Conservation (phyloP, 2,888 invertebrate species). For the Schizotus pectinicornis region DNA sequence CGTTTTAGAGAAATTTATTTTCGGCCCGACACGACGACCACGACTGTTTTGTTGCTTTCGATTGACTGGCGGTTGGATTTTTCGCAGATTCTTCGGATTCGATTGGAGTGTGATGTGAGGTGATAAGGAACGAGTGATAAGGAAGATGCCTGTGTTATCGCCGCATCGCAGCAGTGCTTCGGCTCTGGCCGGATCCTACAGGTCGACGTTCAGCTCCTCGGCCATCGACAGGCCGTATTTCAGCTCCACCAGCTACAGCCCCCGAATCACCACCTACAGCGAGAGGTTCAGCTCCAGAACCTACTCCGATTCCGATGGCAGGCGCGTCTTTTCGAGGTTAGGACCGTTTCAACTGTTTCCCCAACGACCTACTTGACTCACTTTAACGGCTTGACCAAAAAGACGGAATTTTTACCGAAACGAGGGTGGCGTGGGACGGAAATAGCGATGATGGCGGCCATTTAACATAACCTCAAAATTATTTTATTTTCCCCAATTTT, state of each 20-base stretch:
- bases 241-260: constrained; percentile 57
- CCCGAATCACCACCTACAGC: constrained; percentile 59
- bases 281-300: constrained; percentile 64
- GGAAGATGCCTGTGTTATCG: constrained; percentile 65
- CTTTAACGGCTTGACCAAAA: too few species aligned
- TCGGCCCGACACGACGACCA: not conserved
- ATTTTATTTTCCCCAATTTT: not conserved
- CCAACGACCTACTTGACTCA: too few species aligned
- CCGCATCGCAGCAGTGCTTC: constrained; percentile 62
- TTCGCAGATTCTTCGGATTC: constrained; percentile 6
- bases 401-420: too few species aligned
- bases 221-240: constrained; percentile 65
- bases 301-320: constrained; percentile 63
- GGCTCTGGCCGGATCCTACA: constrained; percentile 57
- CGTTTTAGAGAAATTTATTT: constrained; percentile 26
- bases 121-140: constrained; percentile 2
- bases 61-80: constrained; percentile 10
- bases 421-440: too few species aligned
- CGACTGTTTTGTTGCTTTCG: too few species aligned
- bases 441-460: constrained; percentile 11
- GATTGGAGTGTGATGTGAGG: not conserved
- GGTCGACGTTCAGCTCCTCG: constrained; percentile 61
- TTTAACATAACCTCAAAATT: constrained; percentile 17
- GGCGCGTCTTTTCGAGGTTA: constrained; percentile 58
- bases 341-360: too few species aligned